A percentile compares a stretch with the other conserved stretches of the same genome.
phyloP scores from a whole-genome alignment of 2,888 invertebrate species.

The Netelia fuscicornis region DNA sequence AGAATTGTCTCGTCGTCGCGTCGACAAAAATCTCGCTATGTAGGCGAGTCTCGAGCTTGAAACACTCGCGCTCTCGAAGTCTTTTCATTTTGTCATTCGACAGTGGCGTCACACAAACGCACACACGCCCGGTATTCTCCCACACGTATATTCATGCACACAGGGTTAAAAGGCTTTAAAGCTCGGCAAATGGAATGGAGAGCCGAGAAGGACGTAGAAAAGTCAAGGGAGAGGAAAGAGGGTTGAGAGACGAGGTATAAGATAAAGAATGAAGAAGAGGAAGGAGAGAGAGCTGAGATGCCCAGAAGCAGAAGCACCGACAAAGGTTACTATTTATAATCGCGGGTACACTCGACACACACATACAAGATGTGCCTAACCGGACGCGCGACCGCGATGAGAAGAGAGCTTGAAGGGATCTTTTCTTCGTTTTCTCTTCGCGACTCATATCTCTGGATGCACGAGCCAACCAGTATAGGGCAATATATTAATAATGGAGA shows the following conservation, averaged over 20 bases:
- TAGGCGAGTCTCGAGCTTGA: constrained; percentile 12
- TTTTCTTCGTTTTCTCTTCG: constrained; percentile 49
- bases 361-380: constrained; percentile 58
- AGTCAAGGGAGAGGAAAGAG: constrained; percentile 67
- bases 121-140: neutral
- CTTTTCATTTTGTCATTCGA: constrained; percentile 65
- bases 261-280: constrained; percentile 76
- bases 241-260: constrained; percentile 71
- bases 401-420: constrained; percentile 50
- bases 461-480: constrained; percentile 51
- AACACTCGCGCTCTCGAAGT: constrained; percentile 40
- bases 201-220: constrained; percentile 50
- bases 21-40: constrained; percentile 36
- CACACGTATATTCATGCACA: neutral
- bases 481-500: constrained; percentile 82
- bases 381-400: constrained; percentile 64
- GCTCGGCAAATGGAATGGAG: constrained; percentile 59
- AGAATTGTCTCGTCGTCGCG: constrained; percentile 61
- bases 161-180: constrained; percentile 56
- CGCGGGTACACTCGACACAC: constrained; percentile 68
- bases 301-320: constrained; percentile 72
- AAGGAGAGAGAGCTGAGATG: constrained; percentile 50
- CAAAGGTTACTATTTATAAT: constrained; percentile 84
- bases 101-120: constrained; percentile 17
- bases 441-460: constrained; percentile 39